These are phyloP conservation scores for Amblyraja radiata DNA, from an alignment of 2,797 vertebrate species.

Conservation along the genomic window DNA sequence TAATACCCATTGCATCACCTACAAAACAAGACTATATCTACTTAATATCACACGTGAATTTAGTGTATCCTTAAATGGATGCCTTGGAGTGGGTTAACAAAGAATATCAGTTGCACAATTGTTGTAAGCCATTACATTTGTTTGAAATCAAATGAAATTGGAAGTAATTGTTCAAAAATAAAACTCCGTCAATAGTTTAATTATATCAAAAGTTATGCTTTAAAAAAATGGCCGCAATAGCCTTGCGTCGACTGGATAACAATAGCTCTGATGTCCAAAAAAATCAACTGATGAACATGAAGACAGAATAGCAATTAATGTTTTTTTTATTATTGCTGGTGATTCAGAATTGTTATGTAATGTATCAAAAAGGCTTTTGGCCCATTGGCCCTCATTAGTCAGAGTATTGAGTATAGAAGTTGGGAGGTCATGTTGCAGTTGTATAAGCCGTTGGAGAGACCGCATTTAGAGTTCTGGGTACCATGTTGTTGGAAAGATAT, in stretches of 20 bases:
- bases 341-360: background rate
- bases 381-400: no score
- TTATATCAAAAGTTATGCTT: background rate
- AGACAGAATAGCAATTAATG: background rate
- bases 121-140: background rate
- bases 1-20: background rate
- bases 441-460: no score
- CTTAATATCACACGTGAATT: background rate
- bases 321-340: background rate
- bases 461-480: no score
- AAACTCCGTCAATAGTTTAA: background rate
- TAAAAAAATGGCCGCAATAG: background rate
- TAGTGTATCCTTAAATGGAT: background rate
- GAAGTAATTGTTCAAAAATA: background rate
- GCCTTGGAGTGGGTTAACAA: background rate
- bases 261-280: background rate
- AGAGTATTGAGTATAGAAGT: no score
- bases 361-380: background rate
- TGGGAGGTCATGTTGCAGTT: no score
- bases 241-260: background rate
- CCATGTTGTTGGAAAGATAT: no score
- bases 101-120: background rate
- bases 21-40: background rate
- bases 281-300: background rate
- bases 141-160: background rate